These are phyloP conservation scores for Champsocephalus esox DNA, from an alignment of 2,797 vertebrate genomes.

Conservation along the genomic window DNA sequence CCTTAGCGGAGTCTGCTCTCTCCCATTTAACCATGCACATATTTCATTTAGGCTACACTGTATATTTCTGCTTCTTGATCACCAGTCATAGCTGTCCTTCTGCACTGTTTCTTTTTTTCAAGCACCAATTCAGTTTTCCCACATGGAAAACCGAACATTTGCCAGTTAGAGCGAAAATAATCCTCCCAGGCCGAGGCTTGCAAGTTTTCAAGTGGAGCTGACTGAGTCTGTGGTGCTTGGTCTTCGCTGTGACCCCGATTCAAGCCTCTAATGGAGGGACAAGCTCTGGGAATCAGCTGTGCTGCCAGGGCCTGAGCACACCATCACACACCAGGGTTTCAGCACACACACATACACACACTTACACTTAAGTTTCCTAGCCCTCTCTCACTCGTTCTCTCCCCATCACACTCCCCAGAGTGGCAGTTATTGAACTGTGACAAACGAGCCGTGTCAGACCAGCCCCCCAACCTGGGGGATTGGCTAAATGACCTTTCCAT, in stretches of 20 bases:
- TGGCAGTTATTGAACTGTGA: slow-evolving; percentile 87
- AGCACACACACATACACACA: slow-evolving; percentile 40
- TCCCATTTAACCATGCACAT: background rate
- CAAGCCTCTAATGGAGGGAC: slow-evolving; percentile 79
- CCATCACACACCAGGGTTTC: slow-evolving; percentile 37
- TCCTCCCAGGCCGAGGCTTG: slow-evolving; percentile 45
- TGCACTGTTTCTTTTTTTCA: slow-evolving; percentile 34
- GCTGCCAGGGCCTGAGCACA: slow-evolving; percentile 55
- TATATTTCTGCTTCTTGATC: slow-evolving; percentile 10
- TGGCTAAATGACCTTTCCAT: slow-evolving; percentile 86
- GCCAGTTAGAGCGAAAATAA: slow-evolving; percentile 51
- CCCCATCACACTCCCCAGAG: slow-evolving; percentile 75
- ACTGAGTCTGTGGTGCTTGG: slow-evolving; percentile 50
- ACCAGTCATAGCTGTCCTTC: slow-evolving; percentile 1
- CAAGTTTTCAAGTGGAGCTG: slow-evolving; percentile 57
- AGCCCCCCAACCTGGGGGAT: slow-evolving; percentile 81
- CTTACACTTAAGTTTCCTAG: slow-evolving; percentile 41
- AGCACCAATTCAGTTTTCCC: slow-evolving; percentile 40
- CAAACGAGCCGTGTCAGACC: slow-evolving; percentile 85
- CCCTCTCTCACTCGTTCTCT: slow-evolving; percentile 60
- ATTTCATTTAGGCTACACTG: background rate
- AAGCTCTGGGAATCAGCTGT: slow-evolving; percentile 80
- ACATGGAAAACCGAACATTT: slow-evolving; percentile 52
- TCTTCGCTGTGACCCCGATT: slow-evolving; percentile 68
- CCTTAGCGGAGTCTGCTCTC: too few species aligned